These are phyloP conservation scores for Pollachius pollachius DNA, from an alignment of 2,113 vertebrate genomes.

Conservation along the genomic window DNA sequence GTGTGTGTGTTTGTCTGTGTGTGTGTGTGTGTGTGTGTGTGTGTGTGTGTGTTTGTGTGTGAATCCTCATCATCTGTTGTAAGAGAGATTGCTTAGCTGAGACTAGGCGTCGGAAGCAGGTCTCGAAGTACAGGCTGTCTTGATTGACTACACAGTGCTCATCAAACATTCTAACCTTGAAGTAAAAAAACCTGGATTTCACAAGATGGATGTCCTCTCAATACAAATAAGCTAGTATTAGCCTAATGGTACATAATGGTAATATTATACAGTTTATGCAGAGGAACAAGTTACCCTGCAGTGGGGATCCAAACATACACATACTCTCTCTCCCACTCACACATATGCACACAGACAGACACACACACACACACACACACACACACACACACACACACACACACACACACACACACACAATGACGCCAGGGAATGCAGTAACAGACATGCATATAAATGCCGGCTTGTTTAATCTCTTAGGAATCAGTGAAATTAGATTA, in stretches of 20 bases:
- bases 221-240: conserved; percentile 52
- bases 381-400: background rate
- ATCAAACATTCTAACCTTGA: conserved; percentile 38
- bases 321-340: background rate
- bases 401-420: background rate
- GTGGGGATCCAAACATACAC: background rate
- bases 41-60: background rate
- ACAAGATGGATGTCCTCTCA: conserved; percentile 66
- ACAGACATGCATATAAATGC: conserved; percentile 22
- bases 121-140: background rate
- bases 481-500: conserved; percentile 71
- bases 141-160: background rate
- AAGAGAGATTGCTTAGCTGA: background rate
- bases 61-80: background rate
- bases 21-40: background rate
- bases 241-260: conserved; percentile 63
- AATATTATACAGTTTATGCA: conserved; percentile 48
- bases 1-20: background rate
- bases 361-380: background rate
- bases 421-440: background rate
- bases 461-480: conserved; percentile 61
- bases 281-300: conserved; percentile 14
- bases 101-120: background rate
- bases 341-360: background rate
- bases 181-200: conserved; percentile 27